These are phyloP conservation scores for Columbina picui DNA, from an alignment of 2,113 vertebrate genomes.

Conservation along the genomic window DNA sequence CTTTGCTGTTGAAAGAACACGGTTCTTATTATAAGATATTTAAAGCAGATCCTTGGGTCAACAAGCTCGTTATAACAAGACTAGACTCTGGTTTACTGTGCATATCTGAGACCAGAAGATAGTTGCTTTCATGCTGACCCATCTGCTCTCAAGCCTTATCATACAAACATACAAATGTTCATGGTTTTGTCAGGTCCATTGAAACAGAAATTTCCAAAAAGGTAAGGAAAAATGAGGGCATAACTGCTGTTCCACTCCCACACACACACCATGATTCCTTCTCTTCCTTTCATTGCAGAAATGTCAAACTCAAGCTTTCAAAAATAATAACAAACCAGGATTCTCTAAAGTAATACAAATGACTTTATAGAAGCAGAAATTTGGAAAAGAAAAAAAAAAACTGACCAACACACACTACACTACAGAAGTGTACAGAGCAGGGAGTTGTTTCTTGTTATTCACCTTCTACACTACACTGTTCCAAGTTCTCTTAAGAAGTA, in stretches of 20 bases:
- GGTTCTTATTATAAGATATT: background rate
- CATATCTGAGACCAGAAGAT: background rate
- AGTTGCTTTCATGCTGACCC: background rate
- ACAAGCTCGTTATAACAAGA: background rate
- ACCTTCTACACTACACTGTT: background rate
- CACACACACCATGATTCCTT: background rate
- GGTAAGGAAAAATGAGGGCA: background rate
- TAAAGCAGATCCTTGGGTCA: background rate
- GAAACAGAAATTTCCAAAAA: background rate
- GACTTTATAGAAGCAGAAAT: background rate
- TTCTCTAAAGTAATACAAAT: background rate
- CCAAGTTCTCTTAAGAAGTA: background rate
- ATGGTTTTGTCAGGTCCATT: background rate
- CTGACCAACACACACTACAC: background rate
- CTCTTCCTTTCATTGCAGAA: background rate
- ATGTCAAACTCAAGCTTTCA: background rate
- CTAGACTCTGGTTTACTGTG: background rate
- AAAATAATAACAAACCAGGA: constrained; percentile 1
- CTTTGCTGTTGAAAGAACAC: background rate
- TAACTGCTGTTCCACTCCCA: background rate
- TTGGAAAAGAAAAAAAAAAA: too few relatives aligned
- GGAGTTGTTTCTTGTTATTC: background rate
- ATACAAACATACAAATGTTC: background rate
- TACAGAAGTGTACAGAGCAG: background rate
- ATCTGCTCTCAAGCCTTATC: background rate